These are phyloP conservation scores for Parelbella ahira DNA, from an alignment of 2,888 invertebrate genomes.

Conservation along the genomic window DNA sequence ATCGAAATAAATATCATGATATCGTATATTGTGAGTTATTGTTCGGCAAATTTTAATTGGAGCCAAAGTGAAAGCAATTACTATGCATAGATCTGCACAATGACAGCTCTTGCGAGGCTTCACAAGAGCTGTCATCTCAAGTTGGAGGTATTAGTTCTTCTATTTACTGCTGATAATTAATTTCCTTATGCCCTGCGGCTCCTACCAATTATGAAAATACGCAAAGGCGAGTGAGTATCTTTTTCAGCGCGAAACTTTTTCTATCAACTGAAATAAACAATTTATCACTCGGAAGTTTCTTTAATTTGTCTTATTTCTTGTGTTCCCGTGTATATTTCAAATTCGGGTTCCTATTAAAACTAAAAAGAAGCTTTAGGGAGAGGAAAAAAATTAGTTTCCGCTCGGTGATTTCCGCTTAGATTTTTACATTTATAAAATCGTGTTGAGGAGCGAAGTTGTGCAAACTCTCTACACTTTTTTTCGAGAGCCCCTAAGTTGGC, in stretches of 20 bases:
- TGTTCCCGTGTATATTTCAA: slow-evolving; percentile 29
- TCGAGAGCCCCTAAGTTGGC: slow-evolving; percentile 62
- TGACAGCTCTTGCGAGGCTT: too few relatives aligned
- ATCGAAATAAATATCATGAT: slow-evolving; percentile 8
- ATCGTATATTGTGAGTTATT: slow-evolving; percentile 37
- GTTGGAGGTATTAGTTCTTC: slow-evolving; percentile 48
- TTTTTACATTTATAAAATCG: slow-evolving; percentile 69
- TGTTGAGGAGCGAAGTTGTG: slow-evolving; percentile 59
- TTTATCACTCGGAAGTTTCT: slow-evolving; percentile 31
- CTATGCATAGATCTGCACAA: slow-evolving; percentile 74
- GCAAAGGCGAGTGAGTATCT: slow-evolving; percentile 13
- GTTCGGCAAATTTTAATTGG: slow-evolving; percentile 61
- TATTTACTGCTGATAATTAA: slow-evolving; percentile 27
- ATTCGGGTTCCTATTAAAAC: slow-evolving; percentile 26
- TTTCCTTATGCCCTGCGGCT: slow-evolving; percentile 10
- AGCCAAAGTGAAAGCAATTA: slow-evolving; percentile 63
- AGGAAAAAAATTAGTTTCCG: slow-evolving; percentile 53
- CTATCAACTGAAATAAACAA: slow-evolving; percentile 28
- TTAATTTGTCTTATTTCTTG: slow-evolving; percentile 32
- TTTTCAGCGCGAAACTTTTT: slow-evolving; percentile 27
- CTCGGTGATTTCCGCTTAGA: slow-evolving; percentile 54
- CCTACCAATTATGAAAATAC: slow-evolving; percentile 15
- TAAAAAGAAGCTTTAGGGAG: slow-evolving; percentile 47
- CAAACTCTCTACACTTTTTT: slow-evolving; percentile 57
- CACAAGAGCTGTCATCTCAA: slow-evolving; percentile 47